Conservation (phyloP, 2,797 vertebrate genomes). For the Buceros bicornis region DNA sequence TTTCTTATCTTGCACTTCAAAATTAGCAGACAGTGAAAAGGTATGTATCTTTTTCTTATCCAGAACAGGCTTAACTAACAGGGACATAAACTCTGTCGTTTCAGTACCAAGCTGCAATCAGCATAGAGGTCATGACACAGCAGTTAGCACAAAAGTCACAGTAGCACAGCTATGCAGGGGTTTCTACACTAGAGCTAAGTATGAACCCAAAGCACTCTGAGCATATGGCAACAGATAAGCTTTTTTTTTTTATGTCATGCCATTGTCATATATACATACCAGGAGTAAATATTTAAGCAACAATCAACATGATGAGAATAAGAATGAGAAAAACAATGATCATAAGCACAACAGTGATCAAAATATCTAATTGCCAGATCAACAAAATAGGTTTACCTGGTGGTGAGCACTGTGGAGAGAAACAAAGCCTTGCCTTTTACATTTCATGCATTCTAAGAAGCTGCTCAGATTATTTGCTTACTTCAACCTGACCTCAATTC, state of each 20-base stretch:
- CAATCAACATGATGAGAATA: not conserved
- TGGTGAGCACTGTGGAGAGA: not conserved
- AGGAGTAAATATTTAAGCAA: slow-evolving; percentile 36
- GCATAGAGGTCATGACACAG: not conserved
- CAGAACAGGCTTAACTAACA: slow-evolving; percentile 30
- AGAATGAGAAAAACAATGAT: not conserved
- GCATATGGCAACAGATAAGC: not conserved
- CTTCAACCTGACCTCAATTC: not conserved
- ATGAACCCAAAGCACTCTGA: not conserved
- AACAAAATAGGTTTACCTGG: not conserved
- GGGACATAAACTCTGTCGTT: slow-evolving; percentile 35
- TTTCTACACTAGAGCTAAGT: not conserved
- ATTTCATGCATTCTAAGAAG: slow-evolving; percentile 14
- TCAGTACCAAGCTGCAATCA: slow-evolving; percentile 20
- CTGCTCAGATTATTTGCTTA: slow-evolving; percentile 10
- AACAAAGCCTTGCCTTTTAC: not conserved
- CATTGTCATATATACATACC: not conserved
- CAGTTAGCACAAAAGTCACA: slow-evolving; percentile 22
- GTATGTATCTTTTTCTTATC: slow-evolving; percentile 21
- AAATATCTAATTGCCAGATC: not conserved
- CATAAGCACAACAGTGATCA: not conserved
- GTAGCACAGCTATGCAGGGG: not conserved
- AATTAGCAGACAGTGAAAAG: slow-evolving; percentile 13
- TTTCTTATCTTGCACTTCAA: slow-evolving; percentile 22
- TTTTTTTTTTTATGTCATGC: not conserved